Base-by-base conservation (phyloP, 2,113 vertebrate genomes). In the Ancistrus triradiatus region DNA sequence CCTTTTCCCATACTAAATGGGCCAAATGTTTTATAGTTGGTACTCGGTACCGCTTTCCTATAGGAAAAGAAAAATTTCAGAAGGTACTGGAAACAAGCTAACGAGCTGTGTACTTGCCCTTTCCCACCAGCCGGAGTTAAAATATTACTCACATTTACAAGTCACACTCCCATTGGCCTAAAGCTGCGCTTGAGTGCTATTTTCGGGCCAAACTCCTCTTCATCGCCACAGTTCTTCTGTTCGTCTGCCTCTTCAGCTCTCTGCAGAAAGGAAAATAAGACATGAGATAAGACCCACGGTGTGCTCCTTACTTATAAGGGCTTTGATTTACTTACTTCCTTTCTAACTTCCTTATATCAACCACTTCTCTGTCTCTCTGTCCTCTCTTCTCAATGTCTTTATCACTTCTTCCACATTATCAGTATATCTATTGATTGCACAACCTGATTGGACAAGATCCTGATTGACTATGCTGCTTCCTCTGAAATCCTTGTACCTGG, bases 281-380 rank as follows among this genome's bases (percentile, higher is more conserved):
- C 56, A 21, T 13, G 17, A 50, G 38, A 52, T 42, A 62, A 33
- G 49, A 57, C 55, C 43, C 49, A 64, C n/a, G n/a, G n/a, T n/a
- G n/a, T n/a, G n/a, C n/a, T n/a, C n/a, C n/a, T n/a, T n/a, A n/a
- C n/a, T n/a, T n/a, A n/a, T n/a, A n/a, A n/a, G n/a, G n/a, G 53
- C 31, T 61, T 58, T 60, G 65, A 68, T 70, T 67, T 72, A 46
- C 61, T n/a, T n/a, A n/a, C n/a, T n/a, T n/a, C n/a, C n/a, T n/a
- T n/a, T n/a, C n/a, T n/a, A n/a, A n/a, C n/a, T n/a, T n/a, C n/a
- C n/a, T n/a, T n/a, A n/a, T n/a, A n/a, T n/a, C n/a, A n/a, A n/a
- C n/a, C n/a, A n/a, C n/a, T n/a, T n/a, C n/a, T n/a, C n/a, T n/a
- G n/a, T n/a, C n/a, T n/a, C n/a, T n/a, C n/a, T n/a, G n/a, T n/a